Evolutionary conservation across 2,797 vertebrate genomes (phyloP).

Genomic region (Eidolon dupreanum): DNA sequence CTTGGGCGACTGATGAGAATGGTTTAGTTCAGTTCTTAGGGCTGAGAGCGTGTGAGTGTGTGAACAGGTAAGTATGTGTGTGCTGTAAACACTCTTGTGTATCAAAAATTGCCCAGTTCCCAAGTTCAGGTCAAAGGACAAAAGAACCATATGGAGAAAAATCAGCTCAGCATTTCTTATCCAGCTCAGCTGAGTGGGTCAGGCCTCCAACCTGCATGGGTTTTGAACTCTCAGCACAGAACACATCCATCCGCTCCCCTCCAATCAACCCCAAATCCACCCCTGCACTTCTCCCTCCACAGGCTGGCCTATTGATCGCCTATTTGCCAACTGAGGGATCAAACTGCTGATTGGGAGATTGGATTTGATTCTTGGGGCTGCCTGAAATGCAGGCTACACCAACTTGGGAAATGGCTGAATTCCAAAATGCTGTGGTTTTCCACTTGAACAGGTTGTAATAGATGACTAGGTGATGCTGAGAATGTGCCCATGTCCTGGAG

Average conservation of each 20-base stretch:
- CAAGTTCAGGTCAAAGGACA: conserved; percentile 47
- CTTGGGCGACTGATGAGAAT: background rate
- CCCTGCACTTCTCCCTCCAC: background rate
- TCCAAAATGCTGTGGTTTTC: background rate
- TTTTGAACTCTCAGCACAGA: background rate
- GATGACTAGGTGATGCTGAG: background rate
- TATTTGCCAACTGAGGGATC: background rate
- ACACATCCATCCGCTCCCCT: background rate
- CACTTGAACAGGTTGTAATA: background rate
- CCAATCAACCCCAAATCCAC: background rate
- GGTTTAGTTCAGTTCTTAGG: background rate
- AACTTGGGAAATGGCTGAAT: background rate
- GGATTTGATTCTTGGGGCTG: background rate
- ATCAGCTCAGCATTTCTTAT: conserved; percentile 4
- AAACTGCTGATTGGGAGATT: background rate
- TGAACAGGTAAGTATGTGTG: background rate
- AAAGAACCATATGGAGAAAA: conserved; percentile 43
- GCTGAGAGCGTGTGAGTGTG: background rate
- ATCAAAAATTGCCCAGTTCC: background rate
- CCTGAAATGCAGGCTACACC: background rate
- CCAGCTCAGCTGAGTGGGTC: background rate
- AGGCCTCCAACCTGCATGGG: background rate
- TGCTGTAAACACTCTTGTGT: background rate
- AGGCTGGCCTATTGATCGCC: background rate
- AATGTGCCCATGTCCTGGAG: background rate